Conservation (phyloP, 2,113 vertebrate species). For the Pituophis catenifer region DNA sequence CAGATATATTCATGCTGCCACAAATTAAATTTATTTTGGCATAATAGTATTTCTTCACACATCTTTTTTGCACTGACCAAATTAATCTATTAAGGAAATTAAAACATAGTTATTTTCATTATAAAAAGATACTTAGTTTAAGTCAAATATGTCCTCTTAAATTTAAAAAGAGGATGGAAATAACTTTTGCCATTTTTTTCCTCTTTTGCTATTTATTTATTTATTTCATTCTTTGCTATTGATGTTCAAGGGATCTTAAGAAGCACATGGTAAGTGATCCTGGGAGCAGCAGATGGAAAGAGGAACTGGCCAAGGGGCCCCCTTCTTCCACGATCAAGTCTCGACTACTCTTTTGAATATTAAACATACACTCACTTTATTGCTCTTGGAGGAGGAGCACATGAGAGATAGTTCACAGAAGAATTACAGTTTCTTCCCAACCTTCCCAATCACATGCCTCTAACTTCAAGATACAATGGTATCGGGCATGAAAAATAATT, state of each 20-base stretch:
- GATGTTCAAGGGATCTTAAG: neutral
- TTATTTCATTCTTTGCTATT: neutral
- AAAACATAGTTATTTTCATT: neutral
- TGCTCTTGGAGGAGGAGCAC: neutral
- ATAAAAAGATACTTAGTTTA: neutral
- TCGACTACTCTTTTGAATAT: neutral
- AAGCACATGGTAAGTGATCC: neutral
- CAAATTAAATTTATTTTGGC: neutral
- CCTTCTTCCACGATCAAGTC: neutral
- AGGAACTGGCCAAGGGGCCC: neutral
- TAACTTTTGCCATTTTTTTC: neutral
- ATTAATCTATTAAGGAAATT: neutral
- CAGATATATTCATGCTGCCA: neutral
- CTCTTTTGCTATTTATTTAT: too few relatives aligned
- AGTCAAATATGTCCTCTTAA: neutral
- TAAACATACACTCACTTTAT: accelerated
- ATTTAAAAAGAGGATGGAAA: neutral
- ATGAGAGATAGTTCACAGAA: neutral
- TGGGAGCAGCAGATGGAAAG: neutral
- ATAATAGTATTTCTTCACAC: neutral
- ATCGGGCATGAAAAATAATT: conserved; percentile 60
- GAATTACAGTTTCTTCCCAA: neutral
- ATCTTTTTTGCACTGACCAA: neutral
- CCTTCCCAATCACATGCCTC: neutral
- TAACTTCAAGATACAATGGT: conserved; percentile 1